phyloP scores from a whole-genome alignment of 2,888 invertebrate species.

The Drosophila cognata region DNA sequence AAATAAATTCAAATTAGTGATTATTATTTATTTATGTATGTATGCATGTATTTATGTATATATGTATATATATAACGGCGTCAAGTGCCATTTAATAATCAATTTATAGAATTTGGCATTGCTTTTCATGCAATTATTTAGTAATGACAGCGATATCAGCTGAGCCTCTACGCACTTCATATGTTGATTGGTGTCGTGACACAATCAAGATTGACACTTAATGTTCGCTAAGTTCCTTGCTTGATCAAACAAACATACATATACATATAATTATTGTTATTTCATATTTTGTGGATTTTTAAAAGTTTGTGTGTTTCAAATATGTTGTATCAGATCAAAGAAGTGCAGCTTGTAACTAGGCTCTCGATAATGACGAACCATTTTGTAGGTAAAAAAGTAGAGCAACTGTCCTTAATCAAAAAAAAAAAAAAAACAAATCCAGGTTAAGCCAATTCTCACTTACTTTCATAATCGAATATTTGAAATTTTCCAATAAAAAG shows the following conservation, averaged over 20 bases:
- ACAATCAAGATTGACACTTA: neutral
- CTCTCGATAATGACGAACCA: neutral
- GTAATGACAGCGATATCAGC: neutral
- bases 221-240: neutral
- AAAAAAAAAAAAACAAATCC: neutral
- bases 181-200: neutral
- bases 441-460: neutral
- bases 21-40: neutral
- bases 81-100: constrained; percentile 9
- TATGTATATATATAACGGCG: neutral
- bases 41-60: neutral
- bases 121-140: neutral
- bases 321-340: neutral
- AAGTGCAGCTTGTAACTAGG: neutral
- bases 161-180: constrained; percentile 2
- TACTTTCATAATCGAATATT: neutral
- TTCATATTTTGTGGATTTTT: neutral
- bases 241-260: neutral
- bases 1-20: neutral
- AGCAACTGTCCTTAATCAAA: neutral
- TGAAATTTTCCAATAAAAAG: neutral
- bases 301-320: neutral
- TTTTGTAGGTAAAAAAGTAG: neutral
- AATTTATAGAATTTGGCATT: neutral
- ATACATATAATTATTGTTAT: neutral